Percentiles rank a stretch among this genome's conserved stretches.
Evolutionary conservation across 2,113 vertebrate species (phyloP).

Genomic region (Anolis sagrei): DNA sequence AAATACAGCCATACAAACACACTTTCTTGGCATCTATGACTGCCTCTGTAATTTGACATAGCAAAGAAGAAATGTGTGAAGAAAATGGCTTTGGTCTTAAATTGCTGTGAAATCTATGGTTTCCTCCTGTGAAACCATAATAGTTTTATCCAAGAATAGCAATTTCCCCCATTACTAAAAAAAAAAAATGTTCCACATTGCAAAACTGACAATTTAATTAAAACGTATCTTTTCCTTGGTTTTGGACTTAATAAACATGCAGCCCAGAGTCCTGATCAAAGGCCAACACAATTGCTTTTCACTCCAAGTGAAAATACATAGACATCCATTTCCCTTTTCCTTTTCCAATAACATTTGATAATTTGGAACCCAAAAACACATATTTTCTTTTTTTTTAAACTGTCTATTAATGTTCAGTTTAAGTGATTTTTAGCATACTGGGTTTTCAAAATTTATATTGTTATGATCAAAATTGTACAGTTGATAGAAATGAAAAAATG

Average conservation of each 20-base stretch:
- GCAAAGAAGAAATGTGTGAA: slow-evolving; percentile 10
- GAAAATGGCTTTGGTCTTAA: slow-evolving; percentile 11
- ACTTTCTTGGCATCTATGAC: neutral
- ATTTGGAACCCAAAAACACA: neutral
- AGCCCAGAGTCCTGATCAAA: neutral
- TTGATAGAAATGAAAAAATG: neutral
- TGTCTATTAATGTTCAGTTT: neutral
- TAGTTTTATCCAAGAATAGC: slow-evolving; percentile 17
- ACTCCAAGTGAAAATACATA: neutral
- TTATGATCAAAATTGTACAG: neutral
- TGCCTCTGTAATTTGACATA: slow-evolving; percentile 15
- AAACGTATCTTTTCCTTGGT: slow-evolving; percentile 19
- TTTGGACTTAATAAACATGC: slow-evolving; percentile 32
- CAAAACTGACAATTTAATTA: slow-evolving; percentile 37
- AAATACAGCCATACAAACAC: neutral
- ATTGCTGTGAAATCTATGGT: neutral
- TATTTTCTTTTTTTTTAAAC: neutral
- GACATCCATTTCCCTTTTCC: neutral
- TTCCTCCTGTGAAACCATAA: slow-evolving; percentile 2
- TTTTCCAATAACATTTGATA: slow-evolving; percentile 9
- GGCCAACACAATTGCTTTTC: slow-evolving; percentile 13
- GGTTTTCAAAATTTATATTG: slow-evolving; percentile 2
- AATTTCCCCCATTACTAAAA: slow-evolving; percentile 13
- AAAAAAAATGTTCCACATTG: neutral
- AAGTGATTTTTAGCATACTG: slow-evolving; percentile 11